Evolutionary conservation across 2,797 vertebrate genomes (phyloP), one percentile per base, ranked within the genome.

Genomic region (Lophotriccus pileatus): DNA sequence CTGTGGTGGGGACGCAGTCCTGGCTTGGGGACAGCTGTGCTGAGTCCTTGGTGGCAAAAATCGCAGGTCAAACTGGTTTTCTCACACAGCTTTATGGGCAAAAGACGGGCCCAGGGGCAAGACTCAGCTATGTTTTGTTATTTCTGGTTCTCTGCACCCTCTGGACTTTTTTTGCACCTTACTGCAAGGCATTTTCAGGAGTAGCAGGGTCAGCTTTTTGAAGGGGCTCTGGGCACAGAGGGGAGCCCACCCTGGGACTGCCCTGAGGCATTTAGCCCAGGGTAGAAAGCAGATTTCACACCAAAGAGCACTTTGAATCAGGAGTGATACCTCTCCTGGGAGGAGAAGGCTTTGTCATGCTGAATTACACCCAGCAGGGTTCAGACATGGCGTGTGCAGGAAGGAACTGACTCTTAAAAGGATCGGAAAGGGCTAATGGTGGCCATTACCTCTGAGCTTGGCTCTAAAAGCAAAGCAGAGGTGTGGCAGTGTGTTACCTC

Each of bases 391-490:
- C 49, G 47, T 13, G 52, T 74, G 70, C n/a, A 58, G 69, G 59
- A 23, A 66, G 37, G n/a, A 90, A 13, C 30, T 2, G 3, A 23
- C 39, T 80, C 55, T 78, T 37, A 10, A 32, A 78, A 70, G n/a
- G 58, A n/a, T 28, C 49, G 28, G 23, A n/a, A 78, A 84, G 64
- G 46, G 41, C 67, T 92, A 72, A 59, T 44, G 70, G 17, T 16
- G 50, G 15, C 58, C 21, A 4, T 82, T 60, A 34, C 23, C 25
- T 72, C 37, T 53, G 52, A 39, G 20, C 20, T 84, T 34, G 50
- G 28, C 47, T 49, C 67, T 84, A 32, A 84, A 81, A 89, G 62
- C 41, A 87, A 87, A 91, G 69, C 19, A 24, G 27, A 37, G 28
- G 12, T 50, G 24, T 18, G 25, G 9, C 36, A 86, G 43, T 2